These are phyloP conservation scores for Eulemur rufifrons DNA, from an alignment of 2,113 vertebrate genomes.

Conservation along the genomic window DNA sequence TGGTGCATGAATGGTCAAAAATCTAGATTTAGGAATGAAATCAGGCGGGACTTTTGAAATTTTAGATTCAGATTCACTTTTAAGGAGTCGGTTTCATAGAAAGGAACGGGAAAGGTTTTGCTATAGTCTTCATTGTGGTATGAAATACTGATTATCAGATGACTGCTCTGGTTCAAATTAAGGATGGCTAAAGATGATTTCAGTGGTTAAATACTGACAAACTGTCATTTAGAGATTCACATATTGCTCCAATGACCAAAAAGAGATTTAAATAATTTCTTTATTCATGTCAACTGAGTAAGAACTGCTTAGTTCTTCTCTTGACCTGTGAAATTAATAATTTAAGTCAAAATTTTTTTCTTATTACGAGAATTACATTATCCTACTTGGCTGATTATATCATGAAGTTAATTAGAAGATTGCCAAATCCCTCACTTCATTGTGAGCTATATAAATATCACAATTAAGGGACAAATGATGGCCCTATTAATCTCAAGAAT, in stretches of 20 bases:
- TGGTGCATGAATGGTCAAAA: neutral
- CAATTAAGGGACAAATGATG: neutral
- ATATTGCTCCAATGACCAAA: neutral
- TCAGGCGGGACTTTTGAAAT: neutral
- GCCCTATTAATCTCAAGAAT: neutral
- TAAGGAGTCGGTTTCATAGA: neutral
- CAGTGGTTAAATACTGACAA: neutral
- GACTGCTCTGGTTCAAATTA: neutral
- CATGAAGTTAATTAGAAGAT: slow-evolving; percentile 34
- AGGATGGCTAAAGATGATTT: neutral
- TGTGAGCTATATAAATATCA: neutral
- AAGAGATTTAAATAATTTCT: neutral
- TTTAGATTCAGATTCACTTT: neutral
- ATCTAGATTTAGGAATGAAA: neutral
- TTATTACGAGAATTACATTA: neutral
- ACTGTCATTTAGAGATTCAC: neutral
- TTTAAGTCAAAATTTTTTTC: neutral
- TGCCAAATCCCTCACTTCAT: neutral
- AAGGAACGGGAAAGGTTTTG: neutral
- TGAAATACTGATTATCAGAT: neutral
- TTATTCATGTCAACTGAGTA: neutral
- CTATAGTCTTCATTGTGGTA: neutral
- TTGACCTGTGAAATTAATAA: slow-evolving; percentile 13
- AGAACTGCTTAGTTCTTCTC: neutral
- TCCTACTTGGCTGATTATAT: neutral